phyloP scores from a whole-genome alignment of 2,888 invertebrate genomes.

The Macropis europaea region DNA sequence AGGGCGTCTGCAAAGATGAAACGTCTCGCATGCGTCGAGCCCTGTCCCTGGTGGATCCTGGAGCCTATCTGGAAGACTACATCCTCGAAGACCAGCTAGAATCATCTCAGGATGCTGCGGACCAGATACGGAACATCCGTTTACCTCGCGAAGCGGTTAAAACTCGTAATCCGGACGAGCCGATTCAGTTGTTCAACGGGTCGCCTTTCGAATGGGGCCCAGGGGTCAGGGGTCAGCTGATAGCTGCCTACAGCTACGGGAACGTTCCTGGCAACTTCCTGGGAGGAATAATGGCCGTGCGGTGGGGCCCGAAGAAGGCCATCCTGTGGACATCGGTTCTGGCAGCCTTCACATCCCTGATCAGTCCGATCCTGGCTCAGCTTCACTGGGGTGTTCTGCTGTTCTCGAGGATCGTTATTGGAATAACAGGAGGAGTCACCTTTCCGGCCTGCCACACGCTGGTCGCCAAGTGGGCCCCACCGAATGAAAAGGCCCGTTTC shows the following conservation, averaged over 20 bases:
- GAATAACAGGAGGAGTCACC: conserved; percentile 81
- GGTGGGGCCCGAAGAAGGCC: conserved; percentile 66
- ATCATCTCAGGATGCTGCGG: background rate
- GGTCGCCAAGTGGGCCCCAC: conserved; percentile 88
- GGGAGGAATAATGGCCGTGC: conserved; percentile 70
- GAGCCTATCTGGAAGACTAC: conserved; percentile 37
- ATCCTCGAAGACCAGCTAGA: conserved; percentile 17
- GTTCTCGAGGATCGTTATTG: conserved; percentile 66
- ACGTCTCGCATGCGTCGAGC: conserved; percentile 18
- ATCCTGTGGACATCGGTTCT: conserved; percentile 72
- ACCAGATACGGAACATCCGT: background rate
- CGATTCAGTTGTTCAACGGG: conserved; percentile 53
- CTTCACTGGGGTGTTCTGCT: conserved; percentile 65
- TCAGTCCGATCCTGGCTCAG: conserved; percentile 70
- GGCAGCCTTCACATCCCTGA: conserved; percentile 61
- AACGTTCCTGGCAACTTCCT: conserved; percentile 73
- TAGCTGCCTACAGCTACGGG: conserved; percentile 72
- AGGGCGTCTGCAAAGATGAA: background rate
- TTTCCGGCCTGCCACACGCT: conserved; percentile 85
- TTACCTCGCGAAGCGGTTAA: background rate
- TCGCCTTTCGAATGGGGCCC: conserved; percentile 67
- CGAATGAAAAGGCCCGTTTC: conserved; percentile 88
- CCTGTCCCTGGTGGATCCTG: conserved; percentile 39
- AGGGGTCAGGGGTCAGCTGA: conserved; percentile 67
- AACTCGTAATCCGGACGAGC: background rate